phyloP scores from a whole-genome alignment of 1,140 invertebrate species.

The Eufriesea mexicana region DNA sequence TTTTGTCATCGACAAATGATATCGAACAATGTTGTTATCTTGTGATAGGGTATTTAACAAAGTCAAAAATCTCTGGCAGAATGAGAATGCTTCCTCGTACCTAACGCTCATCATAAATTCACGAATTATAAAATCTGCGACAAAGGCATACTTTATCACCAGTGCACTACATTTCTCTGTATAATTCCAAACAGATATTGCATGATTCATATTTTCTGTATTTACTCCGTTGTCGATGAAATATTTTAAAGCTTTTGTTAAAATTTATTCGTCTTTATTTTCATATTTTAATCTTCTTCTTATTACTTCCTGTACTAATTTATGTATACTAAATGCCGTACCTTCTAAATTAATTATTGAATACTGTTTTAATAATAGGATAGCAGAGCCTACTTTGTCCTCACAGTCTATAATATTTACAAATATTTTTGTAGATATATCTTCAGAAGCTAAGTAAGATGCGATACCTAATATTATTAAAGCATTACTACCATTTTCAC shows the following conservation, averaged over 20 bases:
- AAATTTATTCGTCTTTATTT: neutral
- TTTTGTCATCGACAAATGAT: neutral
- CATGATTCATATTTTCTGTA: neutral
- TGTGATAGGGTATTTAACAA: neutral
- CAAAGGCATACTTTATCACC: too few species aligned
- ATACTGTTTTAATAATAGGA: neutral
- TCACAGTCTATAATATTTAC: neutral
- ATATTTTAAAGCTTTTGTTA: neutral
- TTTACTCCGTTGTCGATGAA: neutral
- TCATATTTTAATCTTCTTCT: neutral
- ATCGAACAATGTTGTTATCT: neutral
- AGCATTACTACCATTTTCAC: neutral
- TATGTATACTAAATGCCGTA: neutral
- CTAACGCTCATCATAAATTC: neutral
- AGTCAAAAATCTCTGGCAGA: neutral
- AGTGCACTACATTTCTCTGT: neutral
- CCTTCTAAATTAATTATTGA: neutral
- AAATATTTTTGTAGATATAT: neutral
- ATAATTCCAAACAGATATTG: neutral
- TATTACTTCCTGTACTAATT: neutral
- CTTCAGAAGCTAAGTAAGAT: neutral
- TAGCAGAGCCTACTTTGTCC: neutral
- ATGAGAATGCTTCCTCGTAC: neutral
- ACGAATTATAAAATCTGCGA: neutral
- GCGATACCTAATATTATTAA: neutral